phyloP scores from a whole-genome alignment of 53 echinoderm and acorn worm genomes.

The Patiria pectinifera region DNA sequence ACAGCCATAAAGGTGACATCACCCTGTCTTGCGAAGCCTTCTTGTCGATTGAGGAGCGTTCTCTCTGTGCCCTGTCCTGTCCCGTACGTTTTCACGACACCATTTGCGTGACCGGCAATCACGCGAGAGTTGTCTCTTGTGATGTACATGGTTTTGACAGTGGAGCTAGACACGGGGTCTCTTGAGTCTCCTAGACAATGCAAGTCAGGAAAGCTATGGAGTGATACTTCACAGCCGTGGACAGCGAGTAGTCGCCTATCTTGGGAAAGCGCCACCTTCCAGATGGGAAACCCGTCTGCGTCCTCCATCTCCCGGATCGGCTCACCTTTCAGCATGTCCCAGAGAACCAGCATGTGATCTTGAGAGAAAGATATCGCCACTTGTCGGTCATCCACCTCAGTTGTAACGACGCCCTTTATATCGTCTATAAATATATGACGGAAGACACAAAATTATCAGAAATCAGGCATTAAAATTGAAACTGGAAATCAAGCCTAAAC shows the following conservation, averaged over 20 bases:
- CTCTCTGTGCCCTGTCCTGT: constrained; percentile 37
- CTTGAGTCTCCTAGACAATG: constrained; percentile 16
- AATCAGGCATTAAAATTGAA: no score
- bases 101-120: constrained; percentile 33
- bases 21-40: background rate
- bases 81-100: constrained; percentile 36
- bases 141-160: constrained; percentile 26
- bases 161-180: constrained; percentile 39
- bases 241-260: constrained; percentile 50
- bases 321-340: constrained; percentile 53
- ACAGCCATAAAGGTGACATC: constrained; percentile 22
- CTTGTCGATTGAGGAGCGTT: constrained; percentile 15
- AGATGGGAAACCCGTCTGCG: background rate
- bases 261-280: constrained; percentile 37
- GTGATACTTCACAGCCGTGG: constrained; percentile 15
- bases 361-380: constrained; percentile 48
- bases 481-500: no score
- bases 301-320: constrained; percentile 28
- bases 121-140: constrained; percentile 52
- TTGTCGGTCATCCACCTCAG: constrained; percentile 43
- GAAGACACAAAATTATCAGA: no score
- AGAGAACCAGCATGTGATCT: constrained; percentile 40
- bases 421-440: constrained; percentile 15
- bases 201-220: constrained; percentile 45
- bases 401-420: constrained; percentile 44